These are phyloP conservation scores for Asteroscopus sphinx DNA, from an alignment of 2,888 invertebrate genomes.

Conservation along the genomic window DNA sequence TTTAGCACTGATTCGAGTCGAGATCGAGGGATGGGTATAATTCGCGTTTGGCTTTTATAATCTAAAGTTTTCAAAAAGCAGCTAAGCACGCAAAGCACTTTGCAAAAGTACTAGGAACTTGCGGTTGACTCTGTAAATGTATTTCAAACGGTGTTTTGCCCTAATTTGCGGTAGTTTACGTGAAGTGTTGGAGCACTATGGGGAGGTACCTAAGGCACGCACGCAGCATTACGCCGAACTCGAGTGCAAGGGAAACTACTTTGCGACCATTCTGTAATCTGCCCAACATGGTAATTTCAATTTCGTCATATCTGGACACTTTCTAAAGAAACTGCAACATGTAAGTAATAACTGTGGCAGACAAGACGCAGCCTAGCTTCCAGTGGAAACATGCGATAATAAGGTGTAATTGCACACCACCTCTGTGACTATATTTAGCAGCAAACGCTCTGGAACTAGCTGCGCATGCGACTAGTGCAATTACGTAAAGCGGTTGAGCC, in stretches of 20 bases:
- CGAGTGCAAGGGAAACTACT: slow-evolving; percentile 76
- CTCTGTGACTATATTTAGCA: slow-evolving; percentile 88
- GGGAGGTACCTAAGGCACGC: slow-evolving; percentile 80
- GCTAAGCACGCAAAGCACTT: slow-evolving; percentile 44
- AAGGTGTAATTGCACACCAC: slow-evolving; percentile 87
- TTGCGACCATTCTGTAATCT: slow-evolving; percentile 78
- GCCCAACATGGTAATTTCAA: slow-evolving; percentile 78
- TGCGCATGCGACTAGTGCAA: slow-evolving; percentile 87
- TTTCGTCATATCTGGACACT: slow-evolving; percentile 87
- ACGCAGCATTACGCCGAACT: slow-evolving; percentile 80
- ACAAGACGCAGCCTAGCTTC: slow-evolving; percentile 80
- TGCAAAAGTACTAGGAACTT: slow-evolving; percentile 58
- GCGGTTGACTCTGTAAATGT: slow-evolving; percentile 53
- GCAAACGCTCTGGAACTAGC: slow-evolving; percentile 86
- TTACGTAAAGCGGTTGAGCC: slow-evolving; percentile 90
- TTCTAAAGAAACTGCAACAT: slow-evolving; percentile 87
- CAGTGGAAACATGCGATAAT: slow-evolving; percentile 89
- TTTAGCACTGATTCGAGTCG: neutral
- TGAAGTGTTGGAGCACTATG: slow-evolving; percentile 63
- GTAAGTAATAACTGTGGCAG: slow-evolving; percentile 75
- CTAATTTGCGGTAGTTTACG: slow-evolving; percentile 73
- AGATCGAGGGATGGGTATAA: neutral
- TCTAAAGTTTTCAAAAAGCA: slow-evolving; percentile 32
- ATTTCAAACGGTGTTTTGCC: slow-evolving; percentile 70
- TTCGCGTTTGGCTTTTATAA: slow-evolving; percentile 3